These are phyloP conservation scores for Drosophila albomicans DNA, from an alignment of 1,140 invertebrate species.

Conservation along the genomic window DNA sequence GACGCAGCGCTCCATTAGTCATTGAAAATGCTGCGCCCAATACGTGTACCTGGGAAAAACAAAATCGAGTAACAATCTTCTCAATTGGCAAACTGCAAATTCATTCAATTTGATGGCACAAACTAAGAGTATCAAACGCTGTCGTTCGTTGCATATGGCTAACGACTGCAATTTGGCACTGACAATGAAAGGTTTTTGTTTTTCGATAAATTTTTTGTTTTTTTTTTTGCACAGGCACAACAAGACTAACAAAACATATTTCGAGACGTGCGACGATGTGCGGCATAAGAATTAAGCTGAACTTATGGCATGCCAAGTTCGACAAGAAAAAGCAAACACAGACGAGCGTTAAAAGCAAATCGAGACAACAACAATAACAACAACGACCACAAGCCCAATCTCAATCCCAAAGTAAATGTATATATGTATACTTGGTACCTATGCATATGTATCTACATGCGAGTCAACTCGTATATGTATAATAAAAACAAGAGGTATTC, in stretches of 20 bases:
- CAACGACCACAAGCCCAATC: conserved; percentile 2
- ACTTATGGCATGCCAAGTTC: conserved; percentile 58
- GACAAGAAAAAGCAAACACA: conserved; percentile 65
- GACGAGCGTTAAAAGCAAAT: conserved; percentile 38
- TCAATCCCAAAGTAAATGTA: background rate
- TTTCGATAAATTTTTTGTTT: background rate
- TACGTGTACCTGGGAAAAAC: conserved; percentile 14
- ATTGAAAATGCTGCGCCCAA: conserved; percentile 28
- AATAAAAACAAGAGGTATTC: conserved; percentile 18
- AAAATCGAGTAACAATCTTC: conserved; percentile 17
- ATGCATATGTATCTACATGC: conserved; percentile 11
- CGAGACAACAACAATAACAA: conserved; percentile 19
- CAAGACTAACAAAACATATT: conserved; percentile 42
- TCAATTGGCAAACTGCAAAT: conserved; percentile 42
- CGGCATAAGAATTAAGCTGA: conserved; percentile 67
- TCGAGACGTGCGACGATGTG: conserved; percentile 48
- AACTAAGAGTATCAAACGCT: conserved; percentile 36
- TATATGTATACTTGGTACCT: background rate
- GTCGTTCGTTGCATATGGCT: conserved; percentile 31
- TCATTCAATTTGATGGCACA: conserved; percentile 46
- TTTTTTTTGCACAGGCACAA: conserved; percentile 22
- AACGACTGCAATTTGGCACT: conserved; percentile 57
- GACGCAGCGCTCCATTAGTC: conserved; percentile 57
- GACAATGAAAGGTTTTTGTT: conserved; percentile 43
- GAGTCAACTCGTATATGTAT: background rate